Conservation (phyloP, 2,797 vertebrate species). For the Halcyon chelicuti region DNA sequence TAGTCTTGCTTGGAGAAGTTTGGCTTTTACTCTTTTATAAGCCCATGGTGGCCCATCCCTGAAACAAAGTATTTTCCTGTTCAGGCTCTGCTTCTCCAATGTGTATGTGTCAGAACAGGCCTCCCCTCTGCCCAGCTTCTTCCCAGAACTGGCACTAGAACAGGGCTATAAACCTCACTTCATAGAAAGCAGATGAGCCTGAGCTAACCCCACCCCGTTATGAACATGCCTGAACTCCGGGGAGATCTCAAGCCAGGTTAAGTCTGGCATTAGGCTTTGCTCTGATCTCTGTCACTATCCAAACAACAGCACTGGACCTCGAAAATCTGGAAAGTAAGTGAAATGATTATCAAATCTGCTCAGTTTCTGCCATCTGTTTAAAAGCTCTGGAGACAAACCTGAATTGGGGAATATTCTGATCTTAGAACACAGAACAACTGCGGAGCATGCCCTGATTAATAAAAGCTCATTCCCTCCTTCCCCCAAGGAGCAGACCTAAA, state of each 20-base stretch:
- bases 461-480: background rate
- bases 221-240: background rate
- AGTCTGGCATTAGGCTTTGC: background rate
- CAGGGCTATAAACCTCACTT: background rate
- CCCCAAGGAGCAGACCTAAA: background rate
- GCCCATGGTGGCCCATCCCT: background rate
- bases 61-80: conserved; percentile 9
- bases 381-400: background rate
- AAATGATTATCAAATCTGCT: background rate
- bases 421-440: background rate
- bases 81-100: background rate
- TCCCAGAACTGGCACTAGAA: background rate
- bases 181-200: background rate
- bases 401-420: background rate
- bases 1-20: background rate
- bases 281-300: background rate
- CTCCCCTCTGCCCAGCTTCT: background rate
- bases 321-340: background rate
- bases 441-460: background rate
- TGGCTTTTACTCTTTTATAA: background rate
- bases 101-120: background rate
- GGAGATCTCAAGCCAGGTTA: background rate
- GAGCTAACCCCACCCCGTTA: background rate
- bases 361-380: background rate
- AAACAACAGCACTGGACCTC: background rate